These are phyloP conservation scores for Doryteuthis pealeii DNA, from an alignment of 1,140 invertebrate species.

Conservation along the genomic window DNA sequence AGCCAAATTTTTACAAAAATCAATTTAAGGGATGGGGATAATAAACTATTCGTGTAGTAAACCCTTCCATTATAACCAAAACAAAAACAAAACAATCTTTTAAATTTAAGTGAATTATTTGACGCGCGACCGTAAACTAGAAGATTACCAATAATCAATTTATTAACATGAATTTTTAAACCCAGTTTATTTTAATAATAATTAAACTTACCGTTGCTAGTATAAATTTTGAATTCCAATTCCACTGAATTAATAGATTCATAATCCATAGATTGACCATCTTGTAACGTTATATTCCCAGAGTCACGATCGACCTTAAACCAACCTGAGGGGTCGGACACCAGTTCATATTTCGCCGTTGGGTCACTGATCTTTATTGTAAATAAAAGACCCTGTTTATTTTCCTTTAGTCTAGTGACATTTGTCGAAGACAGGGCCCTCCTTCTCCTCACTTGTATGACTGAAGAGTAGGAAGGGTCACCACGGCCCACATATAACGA, in stretches of 20 bases:
- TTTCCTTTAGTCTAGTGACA: background rate
- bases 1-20: no score
- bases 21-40: no score
- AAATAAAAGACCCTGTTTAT: background rate
- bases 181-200: no score
- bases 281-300: background rate
- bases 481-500: background rate
- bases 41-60: no score
- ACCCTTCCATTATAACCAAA: no score
- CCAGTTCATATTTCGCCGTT: background rate
- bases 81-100: no score
- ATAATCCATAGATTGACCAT: background rate
- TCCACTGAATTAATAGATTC: background rate
- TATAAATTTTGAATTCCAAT: background rate
- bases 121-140: no score
- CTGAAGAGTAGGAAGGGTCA: conserved; percentile 4
- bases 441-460: background rate
- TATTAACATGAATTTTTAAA: no score
- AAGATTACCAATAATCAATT: no score
- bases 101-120: no score
- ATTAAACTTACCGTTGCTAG: background rate
- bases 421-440: background rate
- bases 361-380: background rate
- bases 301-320: background rate
- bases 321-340: background rate